Conservation (phyloP, 2,888 invertebrate species). For the Agrotis puta region DNA sequence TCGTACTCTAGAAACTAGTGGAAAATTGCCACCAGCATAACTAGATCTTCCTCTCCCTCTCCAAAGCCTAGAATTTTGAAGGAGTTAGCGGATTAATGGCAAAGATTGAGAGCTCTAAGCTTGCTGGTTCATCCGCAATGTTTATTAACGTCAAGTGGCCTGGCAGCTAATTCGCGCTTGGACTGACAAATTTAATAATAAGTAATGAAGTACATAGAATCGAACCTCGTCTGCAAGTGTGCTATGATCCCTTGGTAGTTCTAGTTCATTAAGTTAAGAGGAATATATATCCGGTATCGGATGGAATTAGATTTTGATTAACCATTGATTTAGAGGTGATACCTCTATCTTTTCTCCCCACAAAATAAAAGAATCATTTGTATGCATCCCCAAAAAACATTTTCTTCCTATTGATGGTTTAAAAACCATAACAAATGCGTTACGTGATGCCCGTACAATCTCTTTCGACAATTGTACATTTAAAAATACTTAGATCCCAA, state of each 20-base stretch:
- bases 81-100: constrained; percentile 51
- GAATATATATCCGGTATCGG: constrained; percentile 21
- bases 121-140: constrained; percentile 71
- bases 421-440: constrained; percentile 58
- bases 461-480: constrained; percentile 65
- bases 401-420: constrained; percentile 33
- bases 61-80: constrained; percentile 45
- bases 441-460: constrained; percentile 59
- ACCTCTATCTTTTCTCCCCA: not conserved
- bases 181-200: constrained; percentile 85
- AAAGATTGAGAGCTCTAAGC: constrained; percentile 61
- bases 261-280: constrained; percentile 32
- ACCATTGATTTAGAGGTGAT: not conserved
- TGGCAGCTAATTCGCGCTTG: constrained; percentile 80
- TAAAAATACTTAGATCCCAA: constrained; percentile 71
- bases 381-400: constrained; percentile 20
- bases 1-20: constrained; percentile 73
- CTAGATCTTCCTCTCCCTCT: constrained; percentile 61
- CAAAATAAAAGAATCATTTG: not conserved
- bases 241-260: constrained; percentile 56
- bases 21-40: constrained; percentile 70
- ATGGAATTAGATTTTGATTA: constrained; percentile 16
- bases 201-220: constrained; percentile 75
- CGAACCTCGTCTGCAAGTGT: constrained; percentile 50
- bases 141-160: constrained; percentile 82